These are phyloP conservation scores for Palythoa grandis DNA, from an alignment of 92 coral and sea anemone genomes.

Conservation along the genomic window DNA sequence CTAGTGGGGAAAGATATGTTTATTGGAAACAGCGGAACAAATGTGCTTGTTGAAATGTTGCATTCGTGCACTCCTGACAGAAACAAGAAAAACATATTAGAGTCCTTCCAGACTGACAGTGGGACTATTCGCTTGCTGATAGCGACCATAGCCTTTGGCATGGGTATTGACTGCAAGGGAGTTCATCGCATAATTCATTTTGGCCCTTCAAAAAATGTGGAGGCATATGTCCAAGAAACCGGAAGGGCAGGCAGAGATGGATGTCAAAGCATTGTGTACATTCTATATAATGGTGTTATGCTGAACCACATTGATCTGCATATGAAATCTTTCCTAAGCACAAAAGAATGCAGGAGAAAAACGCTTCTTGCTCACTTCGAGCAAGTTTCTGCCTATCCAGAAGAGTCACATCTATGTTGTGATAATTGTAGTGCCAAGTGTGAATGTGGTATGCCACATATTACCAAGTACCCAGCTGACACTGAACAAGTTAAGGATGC, in stretches of 20 bases:
- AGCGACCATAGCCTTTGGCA: slow-evolving; percentile 31
- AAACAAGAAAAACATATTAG: background rate
- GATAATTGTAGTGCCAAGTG: too few relatives aligned
- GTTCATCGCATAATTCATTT: slow-evolving; percentile 49
- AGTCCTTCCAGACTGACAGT: too few relatives aligned
- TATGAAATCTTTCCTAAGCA: slow-evolving; percentile 50
- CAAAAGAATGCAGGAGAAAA: slow-evolving; percentile 60
- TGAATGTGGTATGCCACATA: too few relatives aligned
- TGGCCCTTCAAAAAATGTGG: slow-evolving; percentile 59
- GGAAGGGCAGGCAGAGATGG: slow-evolving; percentile 71
- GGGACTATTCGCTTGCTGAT: background rate
- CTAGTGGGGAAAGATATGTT: too few relatives aligned
- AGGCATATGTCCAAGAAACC: slow-evolving; percentile 48
- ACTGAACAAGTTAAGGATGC: too few relatives aligned
- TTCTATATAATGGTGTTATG: slow-evolving; percentile 57
- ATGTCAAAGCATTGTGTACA: slow-evolving; percentile 50
- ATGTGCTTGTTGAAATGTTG: background rate
- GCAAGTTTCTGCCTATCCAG: too few relatives aligned
- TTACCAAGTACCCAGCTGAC: too few relatives aligned
- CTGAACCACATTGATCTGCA: slow-evolving; percentile 55
- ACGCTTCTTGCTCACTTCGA: slow-evolving; percentile 55
- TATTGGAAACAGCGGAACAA: background rate
- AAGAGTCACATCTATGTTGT: too few relatives aligned
- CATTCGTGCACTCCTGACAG: background rate
- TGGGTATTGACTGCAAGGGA: slow-evolving; percentile 26